A percentile compares a stretch with the other conserved stretches of the same genome.
Evolutionary conservation across 2,797 vertebrate genomes (phyloP).

Genomic region (Furcifer pardalis): DNA sequence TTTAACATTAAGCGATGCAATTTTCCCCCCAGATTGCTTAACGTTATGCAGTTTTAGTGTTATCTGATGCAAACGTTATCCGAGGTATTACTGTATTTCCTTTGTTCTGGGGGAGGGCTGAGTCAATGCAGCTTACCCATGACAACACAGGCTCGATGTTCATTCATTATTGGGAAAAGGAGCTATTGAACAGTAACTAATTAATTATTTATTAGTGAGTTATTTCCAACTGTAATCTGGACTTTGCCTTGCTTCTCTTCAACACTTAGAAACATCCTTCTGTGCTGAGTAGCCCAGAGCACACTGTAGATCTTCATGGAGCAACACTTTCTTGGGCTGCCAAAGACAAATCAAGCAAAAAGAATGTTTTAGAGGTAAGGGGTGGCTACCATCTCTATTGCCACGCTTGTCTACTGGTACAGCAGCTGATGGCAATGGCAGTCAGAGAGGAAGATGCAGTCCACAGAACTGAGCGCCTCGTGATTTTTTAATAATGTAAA

Average conservation of each 20-base stretch:
- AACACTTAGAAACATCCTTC: slow-evolving; percentile 78
- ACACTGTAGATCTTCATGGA: slow-evolving; percentile 86
- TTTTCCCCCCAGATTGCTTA: too few species aligned
- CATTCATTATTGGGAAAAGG: background rate
- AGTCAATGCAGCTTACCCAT: too few species aligned
- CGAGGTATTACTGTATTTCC: too few species aligned
- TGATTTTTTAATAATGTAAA: too few species aligned
- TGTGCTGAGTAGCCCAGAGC: slow-evolving; percentile 86
- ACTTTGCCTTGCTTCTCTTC: background rate
- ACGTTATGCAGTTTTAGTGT: too few species aligned
- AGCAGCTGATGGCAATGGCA: background rate
- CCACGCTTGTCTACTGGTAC: background rate
- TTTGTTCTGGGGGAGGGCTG: too few species aligned
- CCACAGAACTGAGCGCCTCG: background rate
- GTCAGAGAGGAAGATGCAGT: background rate
- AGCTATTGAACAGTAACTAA: background rate
- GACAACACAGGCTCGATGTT: too few species aligned
- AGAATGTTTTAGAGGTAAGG: slow-evolving; percentile 91
- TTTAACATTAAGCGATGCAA: too few species aligned
- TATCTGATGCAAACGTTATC: too few species aligned
- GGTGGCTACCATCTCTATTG: background rate
- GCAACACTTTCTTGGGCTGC: slow-evolving; percentile 82
- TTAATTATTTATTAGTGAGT: background rate
- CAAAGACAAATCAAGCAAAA: slow-evolving; percentile 94
- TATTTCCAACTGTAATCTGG: background rate